Percentiles rank a stretch among this genome's conserved stretches.
These are phyloP conservation scores for Idaea dimidiata DNA, from an alignment of 2,888 invertebrate genomes.

Conservation along the genomic window DNA sequence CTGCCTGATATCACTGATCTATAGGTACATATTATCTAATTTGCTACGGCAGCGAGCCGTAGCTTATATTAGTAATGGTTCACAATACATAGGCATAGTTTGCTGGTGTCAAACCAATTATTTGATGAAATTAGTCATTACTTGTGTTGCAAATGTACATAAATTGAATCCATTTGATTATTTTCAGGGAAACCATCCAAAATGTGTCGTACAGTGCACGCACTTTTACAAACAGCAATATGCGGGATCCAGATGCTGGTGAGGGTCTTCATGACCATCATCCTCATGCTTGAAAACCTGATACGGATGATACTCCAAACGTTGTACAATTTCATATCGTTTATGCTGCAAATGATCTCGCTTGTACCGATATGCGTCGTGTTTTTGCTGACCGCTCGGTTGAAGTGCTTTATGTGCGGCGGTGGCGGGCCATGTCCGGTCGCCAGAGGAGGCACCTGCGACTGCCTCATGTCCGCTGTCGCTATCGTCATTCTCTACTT, in stretches of 20 bases:
- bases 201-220: slow-evolving; percentile 66
- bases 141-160: not conserved
- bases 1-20: too few species aligned
- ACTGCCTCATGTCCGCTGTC: slow-evolving; percentile 57
- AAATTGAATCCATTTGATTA: slow-evolving; percentile 2
- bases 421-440: slow-evolving; percentile 61
- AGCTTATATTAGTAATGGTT: too few species aligned
- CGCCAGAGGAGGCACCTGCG: slow-evolving; percentile 57
- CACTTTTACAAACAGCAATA: slow-evolving; percentile 51
- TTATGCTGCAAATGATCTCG: slow-evolving; percentile 60
- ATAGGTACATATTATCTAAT: too few species aligned
- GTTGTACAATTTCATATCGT: slow-evolving; percentile 65
- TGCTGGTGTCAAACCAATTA: too few species aligned
- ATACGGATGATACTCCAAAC: slow-evolving; percentile 65
- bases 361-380: slow-evolving; percentile 64
- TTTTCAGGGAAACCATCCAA: slow-evolving; percentile 38
- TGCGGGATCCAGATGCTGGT: slow-evolving; percentile 66
- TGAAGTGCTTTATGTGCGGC: slow-evolving; percentile 64
- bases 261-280: slow-evolving; percentile 63
- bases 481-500: slow-evolving; percentile 56
- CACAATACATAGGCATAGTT: too few species aligned
- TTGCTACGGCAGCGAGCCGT: too few species aligned
- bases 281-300: slow-evolving; percentile 67
- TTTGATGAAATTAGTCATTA: not conserved
- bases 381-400: slow-evolving; percentile 54